phyloP scores from a whole-genome alignment of 2,888 invertebrate species.

The Drosophila kanekoi region DNA sequence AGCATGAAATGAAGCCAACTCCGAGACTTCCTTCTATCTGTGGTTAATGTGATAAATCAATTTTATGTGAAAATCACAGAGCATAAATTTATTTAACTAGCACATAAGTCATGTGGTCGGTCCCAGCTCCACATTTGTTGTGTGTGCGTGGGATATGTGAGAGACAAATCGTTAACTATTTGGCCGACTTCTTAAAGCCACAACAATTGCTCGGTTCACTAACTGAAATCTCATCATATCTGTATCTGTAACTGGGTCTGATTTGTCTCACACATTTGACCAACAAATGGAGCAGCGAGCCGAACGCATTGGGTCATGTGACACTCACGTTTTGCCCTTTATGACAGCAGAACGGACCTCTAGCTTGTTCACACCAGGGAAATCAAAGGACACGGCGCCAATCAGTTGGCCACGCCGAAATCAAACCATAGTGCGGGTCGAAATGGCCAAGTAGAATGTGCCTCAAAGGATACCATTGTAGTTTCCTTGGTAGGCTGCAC shows the following conservation, averaged over 20 bases:
- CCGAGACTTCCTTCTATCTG: slow-evolving; percentile 30
- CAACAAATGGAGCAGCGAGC: slow-evolving; percentile 19
- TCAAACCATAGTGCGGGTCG: slow-evolving; percentile 38
- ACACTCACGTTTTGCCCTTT: slow-evolving; percentile 47
- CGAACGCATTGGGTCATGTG: slow-evolving; percentile 46
- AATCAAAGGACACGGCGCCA: slow-evolving; percentile 52
- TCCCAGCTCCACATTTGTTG: slow-evolving; percentile 43
- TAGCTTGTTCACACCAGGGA: slow-evolving; percentile 38
- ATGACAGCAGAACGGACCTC: slow-evolving; percentile 30
- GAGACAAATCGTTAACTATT: slow-evolving; percentile 44
- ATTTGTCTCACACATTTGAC: slow-evolving; percentile 18
- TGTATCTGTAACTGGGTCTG: slow-evolving; percentile 8
- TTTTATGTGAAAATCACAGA: slow-evolving; percentile 82
- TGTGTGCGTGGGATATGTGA: background rate
- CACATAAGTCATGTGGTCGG: slow-evolving; percentile 72
- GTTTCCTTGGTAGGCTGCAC: slow-evolving; percentile 2
- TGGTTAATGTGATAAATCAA: slow-evolving; percentile 82
- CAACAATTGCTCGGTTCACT: slow-evolving; percentile 23
- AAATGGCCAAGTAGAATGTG: slow-evolving; percentile 17
- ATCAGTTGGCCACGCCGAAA: slow-evolving; percentile 27
- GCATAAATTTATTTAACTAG: slow-evolving; percentile 82
- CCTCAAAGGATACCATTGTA: slow-evolving; percentile 35
- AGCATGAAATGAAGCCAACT: slow-evolving; percentile 78
- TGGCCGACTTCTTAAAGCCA: slow-evolving; percentile 34
- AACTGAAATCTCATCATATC: slow-evolving; percentile 20